A percentile compares a stretch with the other conserved stretches of the same genome.
Evolutionary conservation across 1,140 invertebrate genomes (phyloP).

Genomic region (Latrodectus geometricus): DNA sequence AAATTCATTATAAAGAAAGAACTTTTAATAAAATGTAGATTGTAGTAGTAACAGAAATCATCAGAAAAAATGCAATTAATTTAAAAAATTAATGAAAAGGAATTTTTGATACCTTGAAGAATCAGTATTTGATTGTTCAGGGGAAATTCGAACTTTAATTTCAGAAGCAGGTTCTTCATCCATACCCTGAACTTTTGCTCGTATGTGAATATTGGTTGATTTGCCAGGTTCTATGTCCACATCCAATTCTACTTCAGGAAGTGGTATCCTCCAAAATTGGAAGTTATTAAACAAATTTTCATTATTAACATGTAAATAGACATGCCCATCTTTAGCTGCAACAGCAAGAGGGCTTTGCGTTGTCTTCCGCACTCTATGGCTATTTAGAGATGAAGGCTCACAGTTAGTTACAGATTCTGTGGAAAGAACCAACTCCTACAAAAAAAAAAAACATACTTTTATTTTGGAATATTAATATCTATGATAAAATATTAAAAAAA

Average conservation of each 20-base stretch:
- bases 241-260: conserved; percentile 70
- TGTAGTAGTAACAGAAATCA: too few relatives aligned
- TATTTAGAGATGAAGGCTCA: too few relatives aligned
- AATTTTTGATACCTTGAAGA: not conserved
- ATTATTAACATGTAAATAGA: conserved; percentile 41
- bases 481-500: too few relatives aligned
- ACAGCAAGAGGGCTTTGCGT: not conserved
- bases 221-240: conserved; percentile 28
- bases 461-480: too few relatives aligned
- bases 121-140: not conserved
- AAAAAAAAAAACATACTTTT: too few relatives aligned
- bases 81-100: too few relatives aligned
- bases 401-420: too few relatives aligned
- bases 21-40: too few relatives aligned
- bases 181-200: conserved; percentile 38
- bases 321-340: not conserved
- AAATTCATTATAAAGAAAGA: too few relatives aligned
- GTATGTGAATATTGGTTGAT: conserved; percentile 66
- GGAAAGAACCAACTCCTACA: too few relatives aligned
- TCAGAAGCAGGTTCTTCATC: not conserved
- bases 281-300: conserved; percentile 72
- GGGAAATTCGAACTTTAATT: not conserved
- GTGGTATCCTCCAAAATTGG: conserved; percentile 73
- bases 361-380: too few relatives aligned
- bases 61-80: too few relatives aligned